A percentile compares a stretch with the other conserved stretches of the same genome.
Evolutionary conservation across 2,888 invertebrate genomes (phyloP).

Genomic region (Chrysina gloriosa): DNA sequence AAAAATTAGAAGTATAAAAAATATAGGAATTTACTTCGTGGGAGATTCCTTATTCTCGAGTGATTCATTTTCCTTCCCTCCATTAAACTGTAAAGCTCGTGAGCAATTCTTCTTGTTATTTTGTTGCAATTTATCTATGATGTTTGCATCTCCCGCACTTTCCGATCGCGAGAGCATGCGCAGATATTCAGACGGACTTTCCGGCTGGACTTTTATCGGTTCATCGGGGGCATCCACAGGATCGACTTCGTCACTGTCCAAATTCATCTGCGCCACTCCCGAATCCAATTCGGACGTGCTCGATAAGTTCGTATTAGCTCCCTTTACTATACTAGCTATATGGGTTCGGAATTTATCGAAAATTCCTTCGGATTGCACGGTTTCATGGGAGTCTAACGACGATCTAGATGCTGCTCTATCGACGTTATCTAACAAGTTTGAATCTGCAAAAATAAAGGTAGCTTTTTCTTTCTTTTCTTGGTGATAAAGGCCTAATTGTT

Average conservation of each 20-base stretch:
- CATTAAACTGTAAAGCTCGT: slow-evolving; percentile 70
- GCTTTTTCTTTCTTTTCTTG: too few species aligned
- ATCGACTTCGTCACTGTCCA: slow-evolving; percentile 39
- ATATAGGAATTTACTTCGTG: slow-evolving; percentile 64
- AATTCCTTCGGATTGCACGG: slow-evolving; percentile 60
- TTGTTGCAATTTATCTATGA: slow-evolving; percentile 76
- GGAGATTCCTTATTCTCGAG: slow-evolving; percentile 66
- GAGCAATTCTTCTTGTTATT: slow-evolving; percentile 68
- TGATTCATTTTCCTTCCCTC: slow-evolving; percentile 64
- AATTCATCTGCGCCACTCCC: slow-evolving; percentile 44
- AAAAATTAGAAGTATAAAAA: not conserved
- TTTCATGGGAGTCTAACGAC: slow-evolving; percentile 64
- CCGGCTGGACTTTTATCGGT: slow-evolving; percentile 52
- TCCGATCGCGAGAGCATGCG: slow-evolving; percentile 74
- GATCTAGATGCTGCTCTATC: slow-evolving; percentile 62
- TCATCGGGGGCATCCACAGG: slow-evolving; percentile 39
- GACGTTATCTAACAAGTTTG: slow-evolving; percentile 59
- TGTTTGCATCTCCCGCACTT: slow-evolving; percentile 84
- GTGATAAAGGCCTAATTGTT: too few species aligned
- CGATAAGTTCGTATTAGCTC: slow-evolving; percentile 47
- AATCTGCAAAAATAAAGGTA: slow-evolving; percentile 48
- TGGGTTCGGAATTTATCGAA: slow-evolving; percentile 71
- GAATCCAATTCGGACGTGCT: slow-evolving; percentile 54
- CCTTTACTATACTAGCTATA: slow-evolving; percentile 74
- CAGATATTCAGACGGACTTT: slow-evolving; percentile 71